Percentiles rank a stretch among this genome's conserved stretches.
These are phyloP conservation scores for Theretra japonica DNA, from an alignment of 2,888 invertebrate genomes.

Conservation along the genomic window DNA sequence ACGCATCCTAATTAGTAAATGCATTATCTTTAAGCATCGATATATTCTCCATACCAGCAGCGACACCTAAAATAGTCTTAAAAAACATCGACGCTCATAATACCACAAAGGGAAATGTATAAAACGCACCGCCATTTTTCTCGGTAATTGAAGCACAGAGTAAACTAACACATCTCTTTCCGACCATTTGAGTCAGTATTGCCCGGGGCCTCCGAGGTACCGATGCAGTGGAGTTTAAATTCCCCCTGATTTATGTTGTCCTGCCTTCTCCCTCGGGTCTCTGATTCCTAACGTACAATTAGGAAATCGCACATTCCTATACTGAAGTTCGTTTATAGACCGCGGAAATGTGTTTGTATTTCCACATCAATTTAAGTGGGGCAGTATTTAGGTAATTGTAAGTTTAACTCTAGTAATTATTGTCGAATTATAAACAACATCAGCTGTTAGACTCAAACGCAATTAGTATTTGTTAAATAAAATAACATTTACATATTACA, in stretches of 20 bases:
- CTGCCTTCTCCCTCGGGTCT: slow-evolving; percentile 26
- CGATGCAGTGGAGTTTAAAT: slow-evolving; percentile 28
- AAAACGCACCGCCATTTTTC: neutral
- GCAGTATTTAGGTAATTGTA: neutral
- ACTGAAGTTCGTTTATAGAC: neutral
- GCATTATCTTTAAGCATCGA: too few species aligned
- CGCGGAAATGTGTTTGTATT: neutral
- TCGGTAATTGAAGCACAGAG: neutral
- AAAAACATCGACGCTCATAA: neutral
- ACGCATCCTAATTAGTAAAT: too few species aligned
- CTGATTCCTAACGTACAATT: slow-evolving; percentile 30
- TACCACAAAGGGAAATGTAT: neutral
- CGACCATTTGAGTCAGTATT: slow-evolving; percentile 11
- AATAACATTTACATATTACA: too few species aligned
- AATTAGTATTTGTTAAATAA: too few species aligned
- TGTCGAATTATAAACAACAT: too few species aligned
- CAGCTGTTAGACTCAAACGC: too few species aligned
- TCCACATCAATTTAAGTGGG: neutral
- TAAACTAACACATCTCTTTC: slow-evolving; percentile 10
- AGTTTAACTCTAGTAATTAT: too few species aligned
- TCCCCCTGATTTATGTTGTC: slow-evolving; percentile 28
- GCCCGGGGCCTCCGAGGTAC: neutral
- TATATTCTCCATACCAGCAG: too few species aligned
- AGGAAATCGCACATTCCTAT: slow-evolving; percentile 2
- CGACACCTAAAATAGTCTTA: neutral